These are phyloP conservation scores for Acrossocheilus wenchowensis DNA, from an alignment of 2,797 vertebrate genomes.

Conservation along the genomic window DNA sequence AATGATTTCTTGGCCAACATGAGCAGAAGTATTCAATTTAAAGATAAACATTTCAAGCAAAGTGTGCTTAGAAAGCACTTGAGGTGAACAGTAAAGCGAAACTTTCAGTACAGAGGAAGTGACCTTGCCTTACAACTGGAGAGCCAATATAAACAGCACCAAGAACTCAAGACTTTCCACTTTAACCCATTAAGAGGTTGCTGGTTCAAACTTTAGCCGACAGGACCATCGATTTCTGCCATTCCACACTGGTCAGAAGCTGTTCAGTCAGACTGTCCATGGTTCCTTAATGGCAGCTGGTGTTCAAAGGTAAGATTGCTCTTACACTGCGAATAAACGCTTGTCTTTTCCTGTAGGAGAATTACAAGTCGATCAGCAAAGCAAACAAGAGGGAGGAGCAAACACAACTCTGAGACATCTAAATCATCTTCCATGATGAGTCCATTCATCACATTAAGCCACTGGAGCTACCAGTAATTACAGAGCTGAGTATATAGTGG, in stretches of 20 bases:
- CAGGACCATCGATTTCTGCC: conserved; percentile 55
- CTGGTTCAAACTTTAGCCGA: conserved; percentile 57
- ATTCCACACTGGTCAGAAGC: conserved; percentile 36
- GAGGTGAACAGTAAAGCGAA: conserved; percentile 30
- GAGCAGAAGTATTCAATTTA: conserved; percentile 65
- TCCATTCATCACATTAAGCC: conserved; percentile 9
- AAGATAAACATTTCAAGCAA: conserved; percentile 42
- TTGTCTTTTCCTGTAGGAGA: conserved; percentile 53
- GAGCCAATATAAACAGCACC: conserved; percentile 21
- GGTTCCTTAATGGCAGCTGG: conserved; percentile 27
- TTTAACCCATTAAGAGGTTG: conserved; percentile 45
- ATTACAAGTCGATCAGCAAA: conserved; percentile 37
- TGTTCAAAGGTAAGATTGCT: conserved; percentile 49
- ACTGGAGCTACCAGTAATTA: conserved; percentile 12
- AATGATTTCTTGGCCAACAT: conserved; percentile 26
- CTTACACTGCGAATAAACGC: conserved; percentile 46
- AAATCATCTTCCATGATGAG: neutral
- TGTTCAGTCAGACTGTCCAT: conserved; percentile 32
- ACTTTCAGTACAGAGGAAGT: conserved; percentile 28
- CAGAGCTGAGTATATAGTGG: neutral
- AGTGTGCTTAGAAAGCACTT: conserved; percentile 33
- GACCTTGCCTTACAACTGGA: conserved; percentile 31
- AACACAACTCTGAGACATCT: neutral
- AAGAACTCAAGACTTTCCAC: conserved; percentile 42
- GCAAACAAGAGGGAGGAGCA: neutral